Conservation (phyloP, 2,888 invertebrate genomes). For the Muschampia plurimacula region DNA sequence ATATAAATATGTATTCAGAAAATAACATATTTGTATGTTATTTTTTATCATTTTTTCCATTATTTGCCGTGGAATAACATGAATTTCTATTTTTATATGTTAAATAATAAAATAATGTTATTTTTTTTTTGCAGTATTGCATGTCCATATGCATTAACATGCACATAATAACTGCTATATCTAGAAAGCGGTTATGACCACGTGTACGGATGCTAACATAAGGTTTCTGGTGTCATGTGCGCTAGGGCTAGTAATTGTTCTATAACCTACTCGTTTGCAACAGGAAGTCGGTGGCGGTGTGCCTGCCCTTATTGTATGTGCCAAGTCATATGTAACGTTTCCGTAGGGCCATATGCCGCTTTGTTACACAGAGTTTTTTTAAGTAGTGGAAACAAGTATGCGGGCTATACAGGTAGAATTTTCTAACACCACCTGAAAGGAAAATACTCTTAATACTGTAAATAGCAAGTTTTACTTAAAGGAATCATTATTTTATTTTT, state of each 20-base stretch:
- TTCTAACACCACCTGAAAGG: too few relatives aligned
- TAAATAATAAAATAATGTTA: too few relatives aligned
- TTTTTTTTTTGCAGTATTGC: too few relatives aligned
- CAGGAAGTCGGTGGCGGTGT: conserved; percentile 31
- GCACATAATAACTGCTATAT: background rate
- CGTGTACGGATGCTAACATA: conserved; percentile 28
- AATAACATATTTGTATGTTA: too few relatives aligned
- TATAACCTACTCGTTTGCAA: conserved; percentile 30
- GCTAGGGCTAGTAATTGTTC: conserved; percentile 34
- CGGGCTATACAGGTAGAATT: background rate
- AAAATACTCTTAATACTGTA: too few relatives aligned
- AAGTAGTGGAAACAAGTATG: background rate
- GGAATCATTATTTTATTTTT: too few relatives aligned
- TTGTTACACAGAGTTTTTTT: background rate
- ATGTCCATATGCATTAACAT: background rate
- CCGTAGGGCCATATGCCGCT: conserved; percentile 26
- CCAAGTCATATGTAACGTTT: conserved; percentile 33
- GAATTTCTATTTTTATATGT: too few relatives aligned
- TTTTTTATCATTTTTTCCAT: too few relatives aligned
- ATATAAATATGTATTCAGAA: too few relatives aligned
- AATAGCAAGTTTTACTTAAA: too few relatives aligned
- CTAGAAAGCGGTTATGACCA: conserved; percentile 20
- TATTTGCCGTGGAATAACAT: too few relatives aligned
- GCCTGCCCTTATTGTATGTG: conserved; percentile 28
- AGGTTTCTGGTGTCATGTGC: conserved; percentile 37